Evolutionary conservation across 2,113 vertebrate species (phyloP).

Genomic region (Pristiophorus japonicus): DNA sequence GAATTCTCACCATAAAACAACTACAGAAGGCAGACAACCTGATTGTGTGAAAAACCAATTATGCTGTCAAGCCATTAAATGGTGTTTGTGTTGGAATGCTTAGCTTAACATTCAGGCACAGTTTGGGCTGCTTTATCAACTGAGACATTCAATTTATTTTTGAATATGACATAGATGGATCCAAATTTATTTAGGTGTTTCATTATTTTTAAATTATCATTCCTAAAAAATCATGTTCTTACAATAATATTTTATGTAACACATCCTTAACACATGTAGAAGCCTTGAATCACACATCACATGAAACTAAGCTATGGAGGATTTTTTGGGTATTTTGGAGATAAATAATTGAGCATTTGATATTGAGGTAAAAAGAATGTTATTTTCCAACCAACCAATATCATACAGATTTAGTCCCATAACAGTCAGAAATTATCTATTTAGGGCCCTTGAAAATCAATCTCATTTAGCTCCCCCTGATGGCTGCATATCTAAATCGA

Average conservation of each 20-base stretch:
- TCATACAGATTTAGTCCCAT: background rate
- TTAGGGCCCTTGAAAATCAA: background rate
- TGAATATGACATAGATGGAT: background rate
- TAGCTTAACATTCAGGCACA: background rate
- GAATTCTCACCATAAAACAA: background rate
- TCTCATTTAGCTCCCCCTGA: background rate
- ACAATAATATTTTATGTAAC: background rate
- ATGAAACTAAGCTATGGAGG: background rate
- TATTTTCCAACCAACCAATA: background rate
- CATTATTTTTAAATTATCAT: background rate
- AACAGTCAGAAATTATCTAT: background rate
- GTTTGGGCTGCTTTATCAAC: background rate
- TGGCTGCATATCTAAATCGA: background rate
- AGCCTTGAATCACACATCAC: background rate
- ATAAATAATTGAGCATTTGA: background rate
- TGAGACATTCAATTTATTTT: background rate
- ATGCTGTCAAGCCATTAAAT: background rate
- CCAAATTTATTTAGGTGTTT: background rate
- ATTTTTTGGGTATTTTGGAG: background rate
- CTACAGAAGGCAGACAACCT: background rate
- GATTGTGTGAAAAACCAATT: conserved; percentile 13
- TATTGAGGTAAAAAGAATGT: background rate
- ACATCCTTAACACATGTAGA: background rate
- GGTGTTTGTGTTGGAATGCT: background rate
- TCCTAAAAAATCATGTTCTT: background rate